Evolutionary conservation across 2,797 vertebrate genomes (phyloP).

Genomic region (Allobates femoralis): DNA sequence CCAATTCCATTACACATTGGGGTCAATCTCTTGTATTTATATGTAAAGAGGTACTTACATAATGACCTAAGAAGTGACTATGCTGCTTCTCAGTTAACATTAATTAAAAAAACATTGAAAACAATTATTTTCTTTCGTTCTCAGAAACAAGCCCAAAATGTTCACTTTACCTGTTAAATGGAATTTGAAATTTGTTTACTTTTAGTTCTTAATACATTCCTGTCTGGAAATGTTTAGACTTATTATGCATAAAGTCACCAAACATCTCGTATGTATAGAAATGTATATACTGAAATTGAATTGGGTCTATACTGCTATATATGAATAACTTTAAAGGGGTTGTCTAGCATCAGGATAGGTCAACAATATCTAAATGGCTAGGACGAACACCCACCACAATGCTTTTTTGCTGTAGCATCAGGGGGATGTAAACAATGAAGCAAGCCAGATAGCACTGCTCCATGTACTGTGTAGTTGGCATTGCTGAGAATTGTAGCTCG

Average conservation of each 20-base stretch:
- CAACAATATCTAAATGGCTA: too few relatives aligned
- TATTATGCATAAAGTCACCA: neutral
- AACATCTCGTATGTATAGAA: neutral
- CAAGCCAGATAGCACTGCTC: too few relatives aligned
- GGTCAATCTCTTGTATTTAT: neutral
- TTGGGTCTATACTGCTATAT: neutral
- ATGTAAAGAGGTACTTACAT: neutral
- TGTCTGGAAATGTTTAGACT: neutral
- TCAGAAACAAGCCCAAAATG: neutral
- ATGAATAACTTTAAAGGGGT: too few relatives aligned
- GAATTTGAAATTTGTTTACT: neutral
- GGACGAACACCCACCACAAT: too few relatives aligned
- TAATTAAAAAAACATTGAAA: neutral
- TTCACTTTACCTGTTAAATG: neutral
- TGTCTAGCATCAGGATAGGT: too few relatives aligned
- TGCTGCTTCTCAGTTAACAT: too few relatives aligned
- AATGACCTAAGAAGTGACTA: neutral
- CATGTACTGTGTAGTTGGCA: too few relatives aligned
- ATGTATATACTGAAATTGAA: neutral
- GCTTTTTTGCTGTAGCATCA: too few relatives aligned
- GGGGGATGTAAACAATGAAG: too few relatives aligned
- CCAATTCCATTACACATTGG: conserved; percentile 4
- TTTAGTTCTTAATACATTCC: neutral
- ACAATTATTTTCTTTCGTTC: neutral
- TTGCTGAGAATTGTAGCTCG: too few relatives aligned